phyloP scores from a whole-genome alignment of 2,888 invertebrate species.

The Watsonalla binaria region DNA sequence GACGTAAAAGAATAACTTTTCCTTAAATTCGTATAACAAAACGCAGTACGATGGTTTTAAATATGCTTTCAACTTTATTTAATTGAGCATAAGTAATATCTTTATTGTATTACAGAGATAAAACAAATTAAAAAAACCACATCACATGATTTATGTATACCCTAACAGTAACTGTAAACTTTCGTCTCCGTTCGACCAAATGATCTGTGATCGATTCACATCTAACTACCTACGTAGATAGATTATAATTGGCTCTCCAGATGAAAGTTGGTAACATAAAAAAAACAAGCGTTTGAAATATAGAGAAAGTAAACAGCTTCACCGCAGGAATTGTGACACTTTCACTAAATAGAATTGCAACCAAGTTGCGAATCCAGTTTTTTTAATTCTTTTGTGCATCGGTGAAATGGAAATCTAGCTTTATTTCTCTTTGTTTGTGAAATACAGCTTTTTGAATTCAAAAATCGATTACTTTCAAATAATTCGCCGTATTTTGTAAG shows the following conservation, averaged over 20 bases:
- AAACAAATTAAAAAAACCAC: too few species aligned
- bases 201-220: not conserved
- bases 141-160: not conserved
- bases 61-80: too few species aligned
- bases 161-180: not conserved
- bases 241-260: conserved; percentile 7
- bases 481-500: too few species aligned
- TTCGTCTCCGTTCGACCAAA: not conserved
- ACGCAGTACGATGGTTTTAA: too few species aligned
- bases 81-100: too few species aligned
- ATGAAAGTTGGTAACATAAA: conserved; percentile 30
- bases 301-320: conserved; percentile 50
- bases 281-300: conserved; percentile 26
- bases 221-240: not conserved
- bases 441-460: not conserved
- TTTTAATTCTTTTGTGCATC: conserved; percentile 7
- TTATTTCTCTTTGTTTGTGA: conserved; percentile 3
- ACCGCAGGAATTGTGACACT: conserved; percentile 46
- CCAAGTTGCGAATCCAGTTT: conserved; percentile 16
- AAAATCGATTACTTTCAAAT: too few species aligned
- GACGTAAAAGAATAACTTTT: too few species aligned
- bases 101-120: too few species aligned
- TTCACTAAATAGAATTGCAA: conserved; percentile 34
- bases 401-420: conserved; percentile 5
- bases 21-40: too few species aligned